Conservation (phyloP, 2,113 vertebrate species). For the Cinclus cinclus region DNA sequence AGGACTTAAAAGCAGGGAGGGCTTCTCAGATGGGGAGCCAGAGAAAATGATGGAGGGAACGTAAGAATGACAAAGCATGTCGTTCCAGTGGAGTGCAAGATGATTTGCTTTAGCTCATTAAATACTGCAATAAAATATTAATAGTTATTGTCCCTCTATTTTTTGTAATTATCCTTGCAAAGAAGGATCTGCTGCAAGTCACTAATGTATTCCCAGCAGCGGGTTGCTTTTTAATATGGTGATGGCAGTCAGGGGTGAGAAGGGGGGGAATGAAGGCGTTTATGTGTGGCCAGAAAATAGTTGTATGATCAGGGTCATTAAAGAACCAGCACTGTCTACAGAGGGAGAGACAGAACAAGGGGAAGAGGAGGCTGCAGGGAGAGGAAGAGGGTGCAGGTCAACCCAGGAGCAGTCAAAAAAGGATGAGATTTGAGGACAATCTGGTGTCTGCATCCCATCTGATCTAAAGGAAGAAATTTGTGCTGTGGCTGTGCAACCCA, state of each 20-base stretch:
- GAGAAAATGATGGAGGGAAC: slow-evolving; percentile 54
- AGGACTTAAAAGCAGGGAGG: slow-evolving; percentile 51
- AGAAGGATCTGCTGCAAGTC: slow-evolving; percentile 73
- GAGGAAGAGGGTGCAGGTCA: neutral
- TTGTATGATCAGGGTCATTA: slow-evolving; percentile 64
- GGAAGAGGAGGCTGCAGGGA: neutral
- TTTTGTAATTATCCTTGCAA: slow-evolving; percentile 78
- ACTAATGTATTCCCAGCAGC: slow-evolving; percentile 76
- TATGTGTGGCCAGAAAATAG: slow-evolving; percentile 67
- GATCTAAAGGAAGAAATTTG: neutral
- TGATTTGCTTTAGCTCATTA: slow-evolving; percentile 77
- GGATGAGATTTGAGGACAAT: neutral
- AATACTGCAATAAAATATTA: slow-evolving; percentile 79
- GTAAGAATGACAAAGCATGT: slow-evolving; percentile 70
- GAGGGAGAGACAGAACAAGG: neutral
- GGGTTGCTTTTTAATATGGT: slow-evolving; percentile 69
- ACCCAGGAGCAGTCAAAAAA: accelerated
- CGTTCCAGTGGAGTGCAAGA: slow-evolving; percentile 68
- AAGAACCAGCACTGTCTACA: neutral
- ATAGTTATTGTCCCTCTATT: slow-evolving; percentile 80
- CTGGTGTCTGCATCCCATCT: neutral
- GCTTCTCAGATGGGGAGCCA: slow-evolving; percentile 37
- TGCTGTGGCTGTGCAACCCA: neutral
- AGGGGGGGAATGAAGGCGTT: neutral
- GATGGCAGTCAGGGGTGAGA: slow-evolving; percentile 48